Evolutionary conservation across 2,113 vertebrate genomes (phyloP).

Genomic region (Laticauda laticaudata): DNA sequence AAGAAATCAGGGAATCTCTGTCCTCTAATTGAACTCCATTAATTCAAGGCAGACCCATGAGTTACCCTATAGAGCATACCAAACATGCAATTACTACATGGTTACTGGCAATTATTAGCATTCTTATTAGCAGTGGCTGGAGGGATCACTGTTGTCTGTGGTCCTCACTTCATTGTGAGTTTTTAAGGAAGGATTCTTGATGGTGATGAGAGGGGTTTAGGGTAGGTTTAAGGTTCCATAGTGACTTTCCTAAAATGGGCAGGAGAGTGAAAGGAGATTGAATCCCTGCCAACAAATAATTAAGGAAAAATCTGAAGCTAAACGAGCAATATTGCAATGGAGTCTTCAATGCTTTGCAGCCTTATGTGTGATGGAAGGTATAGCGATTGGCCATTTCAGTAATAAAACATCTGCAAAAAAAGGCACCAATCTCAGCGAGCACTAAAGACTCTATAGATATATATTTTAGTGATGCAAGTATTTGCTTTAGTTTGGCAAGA

Average conservation of each 20-base stretch:
- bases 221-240: background rate
- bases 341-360: background rate
- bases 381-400: background rate
- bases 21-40: constrained; percentile 9
- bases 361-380: background rate
- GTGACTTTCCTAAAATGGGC: no score
- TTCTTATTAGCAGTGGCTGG: background rate
- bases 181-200: background rate
- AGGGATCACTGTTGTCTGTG: background rate
- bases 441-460: no score
- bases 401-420: background rate
- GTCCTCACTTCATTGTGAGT: background rate
- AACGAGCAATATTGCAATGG: no score
- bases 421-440: no score
- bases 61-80: background rate
- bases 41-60: background rate
- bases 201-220: background rate
- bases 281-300: background rate
- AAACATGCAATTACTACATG: constrained; percentile 27
- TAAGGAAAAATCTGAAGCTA: background rate
- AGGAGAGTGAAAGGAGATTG: background rate
- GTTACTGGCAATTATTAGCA: background rate
- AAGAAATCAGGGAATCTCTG: constrained; percentile 7
- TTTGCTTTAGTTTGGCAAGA: no score
- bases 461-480: no score